Percentiles rank a stretch among this genome's conserved stretches.
Evolutionary conservation across 2,113 vertebrate genomes (phyloP).

Genomic region (Dasyurus viverrinus): DNA sequence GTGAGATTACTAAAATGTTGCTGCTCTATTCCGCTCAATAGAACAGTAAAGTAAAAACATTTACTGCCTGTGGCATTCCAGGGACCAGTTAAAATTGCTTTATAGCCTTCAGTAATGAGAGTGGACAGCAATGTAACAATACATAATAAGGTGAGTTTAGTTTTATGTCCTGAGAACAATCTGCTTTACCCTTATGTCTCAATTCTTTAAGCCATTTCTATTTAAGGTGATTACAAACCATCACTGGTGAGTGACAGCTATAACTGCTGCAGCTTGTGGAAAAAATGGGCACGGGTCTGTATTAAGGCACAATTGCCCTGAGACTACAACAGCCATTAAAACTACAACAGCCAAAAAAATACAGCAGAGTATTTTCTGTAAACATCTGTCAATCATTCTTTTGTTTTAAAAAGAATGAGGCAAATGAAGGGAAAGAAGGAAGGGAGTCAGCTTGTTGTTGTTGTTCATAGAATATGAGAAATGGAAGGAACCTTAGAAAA

Average conservation of each 20-base stretch:
- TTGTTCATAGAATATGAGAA: background rate
- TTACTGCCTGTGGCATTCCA: constrained; percentile 65
- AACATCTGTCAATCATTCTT: background rate
- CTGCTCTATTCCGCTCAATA: constrained; percentile 32
- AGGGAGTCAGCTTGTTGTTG: background rate
- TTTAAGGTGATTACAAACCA: constrained; percentile 65
- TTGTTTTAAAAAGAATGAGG: background rate
- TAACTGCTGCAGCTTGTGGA: constrained; percentile 42
- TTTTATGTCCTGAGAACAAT: constrained; percentile 72
- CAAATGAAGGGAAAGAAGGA: background rate
- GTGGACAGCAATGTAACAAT: constrained; percentile 66
- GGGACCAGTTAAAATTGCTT: constrained; percentile 72
- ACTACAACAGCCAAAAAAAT: too few relatives aligned
- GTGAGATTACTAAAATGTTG: constrained; percentile 54
- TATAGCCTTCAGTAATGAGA: constrained; percentile 69
- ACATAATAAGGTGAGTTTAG: constrained; percentile 71
- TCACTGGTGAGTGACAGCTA: constrained; percentile 47
- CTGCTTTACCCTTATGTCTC: constrained; percentile 67
- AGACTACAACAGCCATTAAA: constrained; percentile 19
- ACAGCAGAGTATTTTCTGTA: background rate
- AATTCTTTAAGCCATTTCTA: constrained; percentile 63
- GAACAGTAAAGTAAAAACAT: constrained; percentile 44
- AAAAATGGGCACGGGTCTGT: background rate
- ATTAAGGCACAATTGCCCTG: background rate
- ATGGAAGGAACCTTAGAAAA: background rate